phyloP scores from a whole-genome alignment of 2,113 vertebrate genomes.

The Pluvianellus socialis region DNA sequence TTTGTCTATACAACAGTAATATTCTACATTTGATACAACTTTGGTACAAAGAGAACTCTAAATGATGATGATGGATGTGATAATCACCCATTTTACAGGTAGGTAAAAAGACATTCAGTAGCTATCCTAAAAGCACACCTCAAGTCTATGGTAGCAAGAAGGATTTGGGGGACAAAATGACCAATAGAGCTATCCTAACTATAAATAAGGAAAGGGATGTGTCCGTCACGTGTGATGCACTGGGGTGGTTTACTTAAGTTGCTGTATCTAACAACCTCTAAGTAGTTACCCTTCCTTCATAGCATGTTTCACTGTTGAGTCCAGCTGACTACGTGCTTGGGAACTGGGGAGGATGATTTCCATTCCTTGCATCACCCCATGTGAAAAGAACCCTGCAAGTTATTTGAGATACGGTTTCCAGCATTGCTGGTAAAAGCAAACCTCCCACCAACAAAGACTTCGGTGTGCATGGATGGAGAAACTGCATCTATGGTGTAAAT shows the following conservation, averaged over 20 bases:
- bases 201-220: neutral
- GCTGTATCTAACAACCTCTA: neutral
- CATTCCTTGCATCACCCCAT: neutral
- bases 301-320: neutral
- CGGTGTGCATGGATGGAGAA: neutral
- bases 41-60: neutral
- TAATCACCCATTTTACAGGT: neutral
- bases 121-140: neutral
- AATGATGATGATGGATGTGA: neutral
- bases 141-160: neutral
- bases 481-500: neutral
- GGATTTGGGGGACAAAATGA: neutral
- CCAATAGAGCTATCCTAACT: neutral
- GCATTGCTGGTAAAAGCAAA: neutral
- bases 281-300: neutral
- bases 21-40: neutral
- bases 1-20: neutral
- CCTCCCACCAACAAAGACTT: neutral
- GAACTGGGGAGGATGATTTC: neutral
- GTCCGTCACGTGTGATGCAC: neutral
- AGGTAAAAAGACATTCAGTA: neutral
- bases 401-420: neutral
- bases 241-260: neutral
- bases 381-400: neutral
- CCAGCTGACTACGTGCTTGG: neutral